Evolutionary conservation across 2,113 vertebrate species (phyloP).

Genomic region (Ageneiosus marmoratus): DNA sequence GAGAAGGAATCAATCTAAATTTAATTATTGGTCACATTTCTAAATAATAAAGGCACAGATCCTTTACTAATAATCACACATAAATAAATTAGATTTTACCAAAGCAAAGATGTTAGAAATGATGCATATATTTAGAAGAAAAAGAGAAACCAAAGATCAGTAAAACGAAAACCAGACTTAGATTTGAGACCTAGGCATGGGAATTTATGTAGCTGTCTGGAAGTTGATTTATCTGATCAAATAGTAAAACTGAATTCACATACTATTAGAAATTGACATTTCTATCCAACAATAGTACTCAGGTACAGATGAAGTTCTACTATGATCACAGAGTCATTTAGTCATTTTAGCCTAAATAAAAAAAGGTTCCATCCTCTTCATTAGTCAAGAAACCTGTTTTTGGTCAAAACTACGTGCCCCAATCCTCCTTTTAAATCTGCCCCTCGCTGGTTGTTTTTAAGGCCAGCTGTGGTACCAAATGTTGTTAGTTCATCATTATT

Average conservation of each 20-base stretch:
- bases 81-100: no score
- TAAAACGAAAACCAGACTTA: background rate
- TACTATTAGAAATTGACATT: background rate
- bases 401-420: no score
- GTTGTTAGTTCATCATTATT: background rate
- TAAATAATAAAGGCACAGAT: no score
- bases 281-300: background rate
- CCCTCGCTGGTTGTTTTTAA: background rate
- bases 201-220: background rate
- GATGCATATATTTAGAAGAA: no score
- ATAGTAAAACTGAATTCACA: background rate
- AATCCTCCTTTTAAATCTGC: background rate
- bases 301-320: background rate
- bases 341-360: background rate
- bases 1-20: no score
- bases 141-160: background rate
- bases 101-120: no score
- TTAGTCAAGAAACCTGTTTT: no score
- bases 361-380: background rate
- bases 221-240: background rate
- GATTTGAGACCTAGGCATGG: no score
- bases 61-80: no score
- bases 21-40: no score
- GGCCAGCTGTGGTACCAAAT: conserved; percentile 1
- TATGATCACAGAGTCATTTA: background rate